Base-by-base conservation (phyloP, 1,140 invertebrate genomes). In the Tachypleus tridentatus region DNA sequence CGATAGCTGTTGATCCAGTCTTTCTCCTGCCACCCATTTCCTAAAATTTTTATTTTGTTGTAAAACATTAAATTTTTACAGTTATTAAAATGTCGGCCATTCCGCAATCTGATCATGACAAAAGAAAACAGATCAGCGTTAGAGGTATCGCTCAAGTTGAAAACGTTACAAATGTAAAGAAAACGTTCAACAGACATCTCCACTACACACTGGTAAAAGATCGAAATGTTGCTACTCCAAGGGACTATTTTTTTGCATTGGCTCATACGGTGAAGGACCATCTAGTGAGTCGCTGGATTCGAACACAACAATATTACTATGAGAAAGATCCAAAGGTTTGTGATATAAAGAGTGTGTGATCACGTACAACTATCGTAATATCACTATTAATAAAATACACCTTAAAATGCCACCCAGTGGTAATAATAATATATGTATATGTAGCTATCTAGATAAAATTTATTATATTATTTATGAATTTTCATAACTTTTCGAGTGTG, bases 171-270 rank as follows among this genome's bases (percentile, higher is more conserved):
- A 92, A 93, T 75, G 87, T 99, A 67, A 99, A 99, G 80, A 98
- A 97, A 76, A 88, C 91, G 29, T 99, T 99, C 80, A 99, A 99
- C 80, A 84, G 96, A 66, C 97, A 99, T 80, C 82, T 99, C 11
- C 97, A 99, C 77, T 99, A 98, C 77, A 98, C 96, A 8, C 81
- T 99, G 61, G 95, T 98, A 64, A 99, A 99, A 79, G 97, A 99
- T 78, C 83, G 97, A 70, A 99, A 99, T 86, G 96, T 99, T 59
- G 87, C 97, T 29, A 99, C 96, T 4, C 84, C 87, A 11, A 81
- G 96, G 70, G 97, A 99, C 79, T 99, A 99, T 77, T 99, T 91
- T 78, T 95, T 97, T 74, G 93, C 97, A 58, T 80, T 99, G 69
- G 95, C 97, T 4, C 88, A 98, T 77, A 96, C 93, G 61, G 95